Evolutionary conservation across 2,113 vertebrate species (phyloP), one percentile per base, ranked within the genome.

Genomic region (Vireo altiloquus): DNA sequence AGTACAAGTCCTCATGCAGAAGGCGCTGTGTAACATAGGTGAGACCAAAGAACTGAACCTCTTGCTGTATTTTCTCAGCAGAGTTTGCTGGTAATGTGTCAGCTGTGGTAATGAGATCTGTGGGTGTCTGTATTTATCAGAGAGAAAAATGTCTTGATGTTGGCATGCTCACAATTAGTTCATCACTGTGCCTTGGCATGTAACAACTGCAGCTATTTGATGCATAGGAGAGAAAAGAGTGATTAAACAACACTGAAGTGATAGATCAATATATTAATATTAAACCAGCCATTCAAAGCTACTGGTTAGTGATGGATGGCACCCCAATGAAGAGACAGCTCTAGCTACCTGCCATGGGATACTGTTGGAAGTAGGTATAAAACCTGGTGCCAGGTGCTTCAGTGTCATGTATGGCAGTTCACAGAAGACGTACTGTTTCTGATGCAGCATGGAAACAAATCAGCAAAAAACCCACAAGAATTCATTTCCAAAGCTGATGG

Each of bases 1-100:
- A n/a, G 31, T 17, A 35, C 1, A 3, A 68, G 13, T 16, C 9
- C 25, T 65, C 15, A 5, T 39, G 31, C 53, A 57, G 50, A 19
- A 27, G 39, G 15, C 63, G 5, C 23, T 40, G 17, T 2, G 2
- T 76, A 69, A 47, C 0, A 0, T 33, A 33, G 39, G 22, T 33
- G 39, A 87, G 52, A 35, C 42, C 76, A 46, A 75, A 57, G 66
- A 91, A 44, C 11, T 2, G 2, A 57, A 77, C 17, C 16, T 91
- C 37, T 54, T 85, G 37, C 56, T 87, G 15, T 49, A 8, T 70
- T 63, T 90, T 56, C 46, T 92, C 59, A 17, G 46, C 35, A 72
- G 37, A 53, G 6, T 22, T 72, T 70, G 18, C 54, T 72, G 27
- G 16, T 59, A n/a, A 52, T 12, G 2, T 23, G 23, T 79, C 87